These are phyloP conservation scores for Dendrocopos noguchii DNA, from an alignment of 2,113 vertebrate species.

Conservation along the genomic window DNA sequence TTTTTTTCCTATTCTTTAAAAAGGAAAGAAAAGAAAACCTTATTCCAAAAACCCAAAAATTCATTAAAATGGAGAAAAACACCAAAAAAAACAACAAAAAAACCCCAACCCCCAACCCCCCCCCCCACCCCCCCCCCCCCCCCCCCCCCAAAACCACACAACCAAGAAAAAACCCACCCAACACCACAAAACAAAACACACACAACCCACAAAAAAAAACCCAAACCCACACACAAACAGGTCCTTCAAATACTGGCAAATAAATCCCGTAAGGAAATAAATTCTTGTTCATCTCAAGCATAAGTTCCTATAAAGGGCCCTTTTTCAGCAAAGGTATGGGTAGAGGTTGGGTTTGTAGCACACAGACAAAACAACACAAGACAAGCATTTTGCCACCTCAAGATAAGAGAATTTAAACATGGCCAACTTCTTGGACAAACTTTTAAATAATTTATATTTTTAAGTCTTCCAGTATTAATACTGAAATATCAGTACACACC, in stretches of 20 bases:
- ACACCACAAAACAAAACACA: no score
- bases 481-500: background rate
- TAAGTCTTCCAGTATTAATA: background rate
- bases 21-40: no score
- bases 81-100: background rate
- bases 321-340: background rate
- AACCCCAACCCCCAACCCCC: no score
- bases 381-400: background rate
- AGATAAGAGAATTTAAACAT: background rate
- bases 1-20: no score
- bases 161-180: no score
- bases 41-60: no score
- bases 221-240: background rate
- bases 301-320: background rate
- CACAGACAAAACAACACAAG: background rate
- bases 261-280: background rate
- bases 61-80: no score
- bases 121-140: no score
- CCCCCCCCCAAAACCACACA: no score
- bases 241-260: background rate
- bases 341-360: background rate
- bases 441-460: background rate
- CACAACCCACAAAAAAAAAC: background rate
- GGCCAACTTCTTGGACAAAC: background rate
- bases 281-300: background rate